These are phyloP conservation scores for Microtus richardsoni DNA, from an alignment of 2,113 vertebrate species.

Conservation along the genomic window DNA sequence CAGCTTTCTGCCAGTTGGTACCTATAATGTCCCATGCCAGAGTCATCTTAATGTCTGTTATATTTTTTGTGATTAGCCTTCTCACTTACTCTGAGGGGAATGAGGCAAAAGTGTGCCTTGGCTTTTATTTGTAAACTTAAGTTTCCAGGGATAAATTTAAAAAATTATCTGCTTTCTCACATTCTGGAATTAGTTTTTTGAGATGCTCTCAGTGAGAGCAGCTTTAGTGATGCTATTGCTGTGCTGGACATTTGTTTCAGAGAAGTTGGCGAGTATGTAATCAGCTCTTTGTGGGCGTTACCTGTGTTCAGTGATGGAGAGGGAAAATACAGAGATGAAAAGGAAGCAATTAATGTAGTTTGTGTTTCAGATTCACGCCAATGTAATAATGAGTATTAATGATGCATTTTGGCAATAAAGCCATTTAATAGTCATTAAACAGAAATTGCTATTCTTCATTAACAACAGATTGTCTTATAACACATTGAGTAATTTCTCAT, in stretches of 20 bases:
- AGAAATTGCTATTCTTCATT: constrained; percentile 55
- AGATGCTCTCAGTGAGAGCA: neutral
- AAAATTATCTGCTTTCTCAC: neutral
- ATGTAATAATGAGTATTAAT: constrained; percentile 67
- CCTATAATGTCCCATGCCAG: neutral
- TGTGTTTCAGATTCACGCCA: constrained; percentile 50
- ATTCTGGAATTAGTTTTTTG: constrained; percentile 49
- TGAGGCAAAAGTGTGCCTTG: neutral
- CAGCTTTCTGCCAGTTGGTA: neutral
- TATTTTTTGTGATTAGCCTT: neutral
- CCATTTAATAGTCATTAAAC: constrained; percentile 72
- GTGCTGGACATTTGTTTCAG: neutral
- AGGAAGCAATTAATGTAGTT: constrained; percentile 35
- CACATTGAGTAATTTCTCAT: constrained; percentile 59
- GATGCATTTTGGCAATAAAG: constrained; percentile 68
- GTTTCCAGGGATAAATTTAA: neutral
- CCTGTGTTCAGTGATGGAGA: neutral
- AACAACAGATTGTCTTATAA: constrained; percentile 50
- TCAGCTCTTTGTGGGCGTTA: neutral
- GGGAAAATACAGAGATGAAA: constrained; percentile 39
- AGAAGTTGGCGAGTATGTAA: neutral
- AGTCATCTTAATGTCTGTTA: neutral
- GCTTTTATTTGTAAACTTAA: neutral
- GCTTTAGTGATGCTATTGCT: neutral
- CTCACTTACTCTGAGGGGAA: neutral